These are phyloP conservation scores for Diarsia mendica DNA, from an alignment of 2,888 invertebrate species.

Conservation along the genomic window DNA sequence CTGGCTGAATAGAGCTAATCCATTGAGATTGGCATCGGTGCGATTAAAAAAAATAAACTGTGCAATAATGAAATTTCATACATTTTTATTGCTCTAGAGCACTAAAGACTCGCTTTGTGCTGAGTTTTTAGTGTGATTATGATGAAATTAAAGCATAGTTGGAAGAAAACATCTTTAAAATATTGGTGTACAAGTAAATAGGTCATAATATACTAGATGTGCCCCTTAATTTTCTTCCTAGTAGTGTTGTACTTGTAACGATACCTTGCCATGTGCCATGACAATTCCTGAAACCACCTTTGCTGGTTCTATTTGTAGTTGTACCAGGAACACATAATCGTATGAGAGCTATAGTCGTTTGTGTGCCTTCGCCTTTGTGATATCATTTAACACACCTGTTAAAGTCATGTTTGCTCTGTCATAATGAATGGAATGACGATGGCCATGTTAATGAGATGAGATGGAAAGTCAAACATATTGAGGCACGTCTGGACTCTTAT, in stretches of 20 bases:
- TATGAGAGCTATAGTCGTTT: conserved; percentile 2
- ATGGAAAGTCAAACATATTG: conserved; percentile 43
- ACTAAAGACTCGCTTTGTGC: too few relatives aligned
- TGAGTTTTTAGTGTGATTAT: too few relatives aligned
- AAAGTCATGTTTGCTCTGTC: conserved; percentile 58
- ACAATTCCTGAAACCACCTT: background rate
- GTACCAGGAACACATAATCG: background rate
- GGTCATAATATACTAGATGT: background rate
- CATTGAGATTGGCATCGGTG: too few relatives aligned
- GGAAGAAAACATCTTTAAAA: too few relatives aligned
- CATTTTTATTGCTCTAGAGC: too few relatives aligned
- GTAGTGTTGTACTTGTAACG: background rate
- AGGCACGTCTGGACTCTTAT: conserved; percentile 30
- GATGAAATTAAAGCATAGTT: too few relatives aligned
- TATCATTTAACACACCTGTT: conserved; percentile 72
- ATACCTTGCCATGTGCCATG: background rate
- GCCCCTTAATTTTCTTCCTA: background rate
- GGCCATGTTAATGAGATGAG: conserved; percentile 57
- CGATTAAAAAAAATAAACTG: too few relatives aligned
- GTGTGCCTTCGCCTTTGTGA: conserved; percentile 44
- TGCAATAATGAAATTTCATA: too few relatives aligned
- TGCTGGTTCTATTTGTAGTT: background rate
- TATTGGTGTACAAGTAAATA: background rate
- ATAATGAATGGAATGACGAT: conserved; percentile 62
- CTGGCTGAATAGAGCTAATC: too few relatives aligned